phyloP scores from a whole-genome alignment of 2,888 invertebrate genomes.

The Sipunculus nudus region DNA sequence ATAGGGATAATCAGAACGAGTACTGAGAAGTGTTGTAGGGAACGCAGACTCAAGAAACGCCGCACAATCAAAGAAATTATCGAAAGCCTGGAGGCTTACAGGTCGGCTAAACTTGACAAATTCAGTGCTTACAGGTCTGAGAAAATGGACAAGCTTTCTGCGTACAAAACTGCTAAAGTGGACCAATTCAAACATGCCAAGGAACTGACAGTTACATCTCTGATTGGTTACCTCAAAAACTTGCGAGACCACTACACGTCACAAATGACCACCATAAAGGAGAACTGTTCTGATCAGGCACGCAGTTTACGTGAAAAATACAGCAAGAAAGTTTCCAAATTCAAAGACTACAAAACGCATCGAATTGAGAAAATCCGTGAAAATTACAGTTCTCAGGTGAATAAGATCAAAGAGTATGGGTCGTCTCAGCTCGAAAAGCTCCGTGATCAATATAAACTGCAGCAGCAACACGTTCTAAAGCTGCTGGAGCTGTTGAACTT shows the following conservation, averaged over 20 bases:
- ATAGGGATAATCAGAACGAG: slow-evolving; percentile 80
- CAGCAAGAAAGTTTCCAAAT: slow-evolving; percentile 85
- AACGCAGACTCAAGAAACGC: slow-evolving; percentile 66
- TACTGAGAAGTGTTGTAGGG: slow-evolving; percentile 72
- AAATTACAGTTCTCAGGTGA: slow-evolving; percentile 93
- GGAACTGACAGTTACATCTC: slow-evolving; percentile 25
- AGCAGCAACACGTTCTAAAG: slow-evolving; percentile 93
- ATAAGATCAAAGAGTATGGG: slow-evolving; percentile 93
- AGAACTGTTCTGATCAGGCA: slow-evolving; percentile 92
- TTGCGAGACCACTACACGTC: slow-evolving; percentile 90
- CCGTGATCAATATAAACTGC: slow-evolving; percentile 93
- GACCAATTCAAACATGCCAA: slow-evolving; percentile 25
- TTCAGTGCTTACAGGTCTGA: slow-evolving; percentile 58
- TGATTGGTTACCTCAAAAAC: slow-evolving; percentile 71
- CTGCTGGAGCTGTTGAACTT: slow-evolving; percentile 92
- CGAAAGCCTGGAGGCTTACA: slow-evolving; percentile 73
- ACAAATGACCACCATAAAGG: slow-evolving; percentile 87
- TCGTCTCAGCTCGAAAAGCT: slow-evolving; percentile 88
- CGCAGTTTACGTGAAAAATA: slow-evolving; percentile 94
- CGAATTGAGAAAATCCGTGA: slow-evolving; percentile 94
- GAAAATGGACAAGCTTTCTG: slow-evolving; percentile 55
- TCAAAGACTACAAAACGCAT: slow-evolving; percentile 83
- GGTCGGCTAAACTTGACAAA: slow-evolving; percentile 50
- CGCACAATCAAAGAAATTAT: slow-evolving; percentile 87
- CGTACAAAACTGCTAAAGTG: slow-evolving; percentile 57